Evolutionary conservation across 2,113 vertebrate species (phyloP), one percentile per base, ranked within the genome.

Genomic region (Vulpes lagopus): DNA sequence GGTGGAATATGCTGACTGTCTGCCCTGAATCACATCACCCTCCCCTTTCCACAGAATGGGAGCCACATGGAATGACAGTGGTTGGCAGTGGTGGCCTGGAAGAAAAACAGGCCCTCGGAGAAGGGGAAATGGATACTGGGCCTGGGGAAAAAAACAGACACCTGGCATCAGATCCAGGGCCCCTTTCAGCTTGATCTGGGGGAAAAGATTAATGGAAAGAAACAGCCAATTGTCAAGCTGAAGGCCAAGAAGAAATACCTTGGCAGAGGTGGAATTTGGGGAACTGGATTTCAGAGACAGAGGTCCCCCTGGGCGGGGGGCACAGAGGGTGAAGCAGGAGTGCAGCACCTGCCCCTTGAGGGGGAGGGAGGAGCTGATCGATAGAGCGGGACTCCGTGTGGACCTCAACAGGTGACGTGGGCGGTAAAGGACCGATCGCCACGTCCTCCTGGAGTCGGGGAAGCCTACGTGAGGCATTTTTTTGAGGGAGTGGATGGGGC

Each of bases 261-360:
- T 6, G 23, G 12, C 0, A 8, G 4, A 32, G 60, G 30, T 5
- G 0, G 10, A 55, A 60, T 27, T 27, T 2, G 30, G 69, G 25
- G 11, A 30, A 4, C 8, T 73, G 14, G 55, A 65, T 57, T 96
- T 89, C 30, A 35, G 78, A 88, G 49, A 30, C 32, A 51, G 60
- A 38, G 27, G 6, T 60, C 22, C 2, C 65, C 25, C 2, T 0
- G 49, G 8, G 6, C 0, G 12, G 73, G 11, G 73, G 12, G 23
- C 43, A 43, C 43, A 43, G 5, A 51, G 32, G 8, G 25, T 20
- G 5, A 59, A 20, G 25, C 32, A 20, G 35, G 60, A 35, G 16
- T 19, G 2, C 43, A 32, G 20, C 17, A 19, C 60, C 43, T 53
- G 23, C 15, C 53, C 17, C 74, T 30, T 20, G 23, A 38, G 12